Evolutionary conservation across 2,113 vertebrate species (phyloP), one percentile per base, ranked within the genome.

Genomic region (Labrus mixtus): DNA sequence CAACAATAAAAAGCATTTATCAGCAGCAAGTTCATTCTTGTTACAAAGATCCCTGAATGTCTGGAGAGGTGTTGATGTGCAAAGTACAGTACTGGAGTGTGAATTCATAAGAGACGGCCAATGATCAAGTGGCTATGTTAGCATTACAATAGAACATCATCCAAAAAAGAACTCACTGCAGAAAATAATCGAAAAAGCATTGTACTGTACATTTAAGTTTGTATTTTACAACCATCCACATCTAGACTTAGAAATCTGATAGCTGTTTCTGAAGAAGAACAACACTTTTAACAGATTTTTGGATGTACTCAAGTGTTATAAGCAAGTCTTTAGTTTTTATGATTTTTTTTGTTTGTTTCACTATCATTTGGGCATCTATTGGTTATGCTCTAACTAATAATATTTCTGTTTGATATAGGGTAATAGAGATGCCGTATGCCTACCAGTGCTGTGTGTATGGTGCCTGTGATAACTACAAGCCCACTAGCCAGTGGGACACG

Each of bases 381-480:
- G 23, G 64, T 9, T 69, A 55, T 23, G 37, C 10, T 1, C 10
- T 23, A 51, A 10, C 37, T 48, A 2, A 41, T 19, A 19, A 17
- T 17, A 17, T 48, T 16, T 68, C 13, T 85, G 22, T 84, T 43
- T 78, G 20, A 65, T 78, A 12, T 87, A 99, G 97, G 84, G 95
- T 97, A 64, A 92, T 99, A 3, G 97, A 99, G 91, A 97, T 97
- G 81, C 97, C 97, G 0, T 96, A 96, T 0, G 97, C 97, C 73
- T 99, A 99, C 89, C 97, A 99, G 93, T 98, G 97, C 92, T 99
- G 97, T 20, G 92, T 96, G 36, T 99, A 97, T 0, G 94, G 96
- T 4, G 91, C 92, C 69, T 99, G 97, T 76, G 90, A 92, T 57
- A 88, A 93, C 90, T 95, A 96, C 92, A 96, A 95, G 86, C 62